phyloP scores from a whole-genome alignment of 1,140 invertebrate species.

The Formica exsecta region DNA sequence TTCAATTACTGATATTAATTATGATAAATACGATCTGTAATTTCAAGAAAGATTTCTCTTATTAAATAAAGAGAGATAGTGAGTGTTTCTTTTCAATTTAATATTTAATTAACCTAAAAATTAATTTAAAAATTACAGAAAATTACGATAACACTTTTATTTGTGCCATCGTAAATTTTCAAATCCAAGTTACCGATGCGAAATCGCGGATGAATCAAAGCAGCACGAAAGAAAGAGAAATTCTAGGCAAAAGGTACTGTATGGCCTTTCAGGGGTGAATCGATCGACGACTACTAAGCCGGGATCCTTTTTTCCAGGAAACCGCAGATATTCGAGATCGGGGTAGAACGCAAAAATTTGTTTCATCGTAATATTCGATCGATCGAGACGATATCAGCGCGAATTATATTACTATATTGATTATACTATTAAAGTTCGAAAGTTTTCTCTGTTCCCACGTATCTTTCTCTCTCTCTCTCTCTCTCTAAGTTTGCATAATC shows the following conservation, averaged over 20 bases:
- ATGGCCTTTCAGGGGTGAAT: constrained; percentile 49
- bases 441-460: background rate
- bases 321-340: constrained; percentile 15
- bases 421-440: background rate
- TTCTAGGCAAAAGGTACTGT: constrained; percentile 32
- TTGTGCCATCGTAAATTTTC: background rate
- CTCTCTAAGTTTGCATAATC: background rate
- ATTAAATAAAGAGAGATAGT: background rate
- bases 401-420: constrained; percentile 7
- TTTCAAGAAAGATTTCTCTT: background rate
- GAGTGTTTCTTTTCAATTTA: background rate
- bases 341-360: constrained; percentile 11
- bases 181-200: constrained; percentile 36
- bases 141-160: background rate
- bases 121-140: background rate
- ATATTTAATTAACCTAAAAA: background rate
- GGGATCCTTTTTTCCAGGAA: constrained; percentile 62
- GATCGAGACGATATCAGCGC: background rate
- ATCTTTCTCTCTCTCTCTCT: background rate
- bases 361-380: background rate
- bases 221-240: constrained; percentile 44
- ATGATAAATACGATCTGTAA: background rate
- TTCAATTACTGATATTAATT: background rate
- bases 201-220: constrained; percentile 57
- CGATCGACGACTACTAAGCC: constrained; percentile 60